Conservation (phyloP, 2,888 invertebrate genomes). For the Phlogophora meticulosa region DNA sequence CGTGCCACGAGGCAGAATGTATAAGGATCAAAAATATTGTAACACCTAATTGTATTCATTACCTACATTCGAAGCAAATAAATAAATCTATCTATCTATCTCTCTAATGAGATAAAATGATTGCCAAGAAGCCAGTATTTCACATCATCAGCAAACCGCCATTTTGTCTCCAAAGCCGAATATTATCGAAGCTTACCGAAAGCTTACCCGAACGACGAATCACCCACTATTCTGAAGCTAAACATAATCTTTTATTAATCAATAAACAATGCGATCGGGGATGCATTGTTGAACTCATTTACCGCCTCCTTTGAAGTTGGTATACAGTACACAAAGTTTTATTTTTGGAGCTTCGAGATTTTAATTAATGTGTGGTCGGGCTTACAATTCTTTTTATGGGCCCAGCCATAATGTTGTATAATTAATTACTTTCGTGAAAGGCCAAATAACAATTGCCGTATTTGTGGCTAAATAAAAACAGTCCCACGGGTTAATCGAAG, state of each 20-base stretch:
- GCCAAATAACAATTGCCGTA: neutral
- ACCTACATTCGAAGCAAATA: no score
- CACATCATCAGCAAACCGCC: fast-evolving
- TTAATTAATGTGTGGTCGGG: conserved; percentile 20
- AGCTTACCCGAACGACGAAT: neutral
- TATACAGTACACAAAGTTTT: conserved; percentile 31
- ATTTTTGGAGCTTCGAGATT: conserved; percentile 30
- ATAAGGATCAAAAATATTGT: no score
- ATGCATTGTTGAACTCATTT: conserved; percentile 29
- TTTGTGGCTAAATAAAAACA: no score
- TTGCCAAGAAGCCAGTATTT: neutral
- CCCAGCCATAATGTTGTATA: neutral
- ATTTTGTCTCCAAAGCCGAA: conserved; percentile 5
- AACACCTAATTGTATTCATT: no score
- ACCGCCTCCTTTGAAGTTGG: conserved; percentile 39
- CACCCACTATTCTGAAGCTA: conserved; percentile 22
- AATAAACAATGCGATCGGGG: conserved; percentile 36
- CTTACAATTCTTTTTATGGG: conserved; percentile 19
- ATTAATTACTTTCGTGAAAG: neutral
- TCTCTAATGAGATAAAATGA: no score
- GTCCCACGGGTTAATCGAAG: no score
- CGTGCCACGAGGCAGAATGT: no score
- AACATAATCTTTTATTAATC: conserved; percentile 39
- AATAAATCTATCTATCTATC: no score
- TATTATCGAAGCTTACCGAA: neutral